Evolutionary conservation across 2,113 vertebrate species (phyloP).

Genomic region (Ornithorhynchus anatinus): DNA sequence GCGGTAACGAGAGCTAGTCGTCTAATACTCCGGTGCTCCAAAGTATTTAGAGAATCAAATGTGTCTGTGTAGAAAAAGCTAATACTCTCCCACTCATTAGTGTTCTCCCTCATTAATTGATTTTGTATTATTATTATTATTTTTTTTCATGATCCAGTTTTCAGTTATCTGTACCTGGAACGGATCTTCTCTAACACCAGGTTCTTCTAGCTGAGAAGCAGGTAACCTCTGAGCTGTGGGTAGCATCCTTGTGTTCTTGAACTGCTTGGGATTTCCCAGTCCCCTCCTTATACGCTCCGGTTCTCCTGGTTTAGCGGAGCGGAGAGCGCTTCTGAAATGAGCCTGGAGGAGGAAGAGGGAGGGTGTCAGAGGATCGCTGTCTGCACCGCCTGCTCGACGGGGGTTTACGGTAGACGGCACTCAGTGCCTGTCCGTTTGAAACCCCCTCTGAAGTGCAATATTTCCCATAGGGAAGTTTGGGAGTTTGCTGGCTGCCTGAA

Average conservation of each 20-base stretch:
- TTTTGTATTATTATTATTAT: not conserved
- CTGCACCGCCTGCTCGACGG: not conserved
- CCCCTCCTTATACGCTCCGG: not conserved
- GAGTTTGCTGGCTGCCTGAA: not conserved
- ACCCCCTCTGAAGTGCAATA: constrained; percentile 46
- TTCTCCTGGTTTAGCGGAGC: not conserved
- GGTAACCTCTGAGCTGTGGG: not conserved
- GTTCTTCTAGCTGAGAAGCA: not conserved
- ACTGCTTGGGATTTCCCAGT: not conserved
- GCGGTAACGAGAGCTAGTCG: not conserved
- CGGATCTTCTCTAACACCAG: not conserved
- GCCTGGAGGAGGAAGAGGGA: not conserved
- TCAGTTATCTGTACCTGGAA: not conserved
- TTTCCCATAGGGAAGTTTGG: not conserved
- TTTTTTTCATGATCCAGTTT: not conserved
- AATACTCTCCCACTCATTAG: not conserved
- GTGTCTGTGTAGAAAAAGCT: not conserved
- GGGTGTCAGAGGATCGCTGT: not conserved
- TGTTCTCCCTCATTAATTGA: constrained; percentile 3
- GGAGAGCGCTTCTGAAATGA: not conserved
- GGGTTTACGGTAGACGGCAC: not conserved
- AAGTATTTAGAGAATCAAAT: not conserved
- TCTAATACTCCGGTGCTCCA: not conserved
- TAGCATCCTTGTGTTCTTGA: not conserved
- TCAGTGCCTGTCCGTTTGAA: not conserved